These are phyloP conservation scores for Eupithecia pulchellata DNA, from an alignment of 2,888 invertebrate species.

Conservation along the genomic window DNA sequence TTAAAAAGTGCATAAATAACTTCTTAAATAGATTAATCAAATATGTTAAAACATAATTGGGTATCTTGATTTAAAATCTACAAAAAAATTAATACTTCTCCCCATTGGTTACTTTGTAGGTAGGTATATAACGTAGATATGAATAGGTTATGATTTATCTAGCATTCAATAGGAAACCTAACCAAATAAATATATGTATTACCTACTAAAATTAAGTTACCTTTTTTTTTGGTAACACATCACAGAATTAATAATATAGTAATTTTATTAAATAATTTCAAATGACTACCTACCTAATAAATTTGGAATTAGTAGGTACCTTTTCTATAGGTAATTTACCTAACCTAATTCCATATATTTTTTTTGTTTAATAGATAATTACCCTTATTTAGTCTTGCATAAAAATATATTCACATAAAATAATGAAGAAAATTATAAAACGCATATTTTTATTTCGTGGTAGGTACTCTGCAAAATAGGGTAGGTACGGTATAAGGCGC, in stretches of 20 bases:
- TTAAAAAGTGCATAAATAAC: neutral
- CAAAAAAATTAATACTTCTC: neutral
- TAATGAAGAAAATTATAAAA: neutral
- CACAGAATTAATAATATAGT: neutral
- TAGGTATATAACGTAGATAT: neutral
- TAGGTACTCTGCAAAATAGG: neutral
- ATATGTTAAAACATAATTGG: neutral
- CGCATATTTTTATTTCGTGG: neutral
- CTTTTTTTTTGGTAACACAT: neutral
- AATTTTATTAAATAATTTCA: neutral
- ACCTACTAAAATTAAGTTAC: neutral
- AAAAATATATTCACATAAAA: neutral
- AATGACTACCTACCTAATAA: neutral
- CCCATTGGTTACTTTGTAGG: neutral
- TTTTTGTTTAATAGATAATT: neutral
- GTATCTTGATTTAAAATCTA: neutral
- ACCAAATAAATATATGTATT: neutral
- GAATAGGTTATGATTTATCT: neutral
- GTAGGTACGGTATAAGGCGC: neutral
- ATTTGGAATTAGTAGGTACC: neutral
- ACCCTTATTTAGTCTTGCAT: neutral
- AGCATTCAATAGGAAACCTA: neutral
- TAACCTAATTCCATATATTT: neutral
- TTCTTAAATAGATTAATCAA: neutral
- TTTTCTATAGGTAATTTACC: neutral